These are phyloP conservation scores for Oreochromis spilurus DNA, from an alignment of 2,113 vertebrate genomes.

Conservation along the genomic window DNA sequence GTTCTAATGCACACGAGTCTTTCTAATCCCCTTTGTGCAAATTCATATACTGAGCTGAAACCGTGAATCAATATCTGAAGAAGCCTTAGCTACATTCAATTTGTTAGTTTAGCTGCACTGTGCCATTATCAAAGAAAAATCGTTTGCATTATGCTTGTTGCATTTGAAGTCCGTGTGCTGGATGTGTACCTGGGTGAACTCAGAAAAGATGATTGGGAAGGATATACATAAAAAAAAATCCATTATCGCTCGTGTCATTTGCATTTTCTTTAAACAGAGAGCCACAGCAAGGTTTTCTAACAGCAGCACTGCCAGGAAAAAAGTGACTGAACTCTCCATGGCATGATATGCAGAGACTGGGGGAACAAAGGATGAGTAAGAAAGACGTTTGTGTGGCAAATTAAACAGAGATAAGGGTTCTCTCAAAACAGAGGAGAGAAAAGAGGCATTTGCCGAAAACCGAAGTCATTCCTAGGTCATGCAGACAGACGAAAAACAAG, in stretches of 20 bases:
- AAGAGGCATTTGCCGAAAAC: neutral
- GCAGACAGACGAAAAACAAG: neutral
- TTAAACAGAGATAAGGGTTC: conserved; percentile 29
- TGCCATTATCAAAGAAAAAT: neutral
- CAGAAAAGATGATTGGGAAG: neutral
- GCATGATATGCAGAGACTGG: neutral
- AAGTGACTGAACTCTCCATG: neutral
- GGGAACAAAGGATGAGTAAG: neutral
- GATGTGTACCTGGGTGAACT: neutral
- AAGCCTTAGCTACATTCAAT: neutral
- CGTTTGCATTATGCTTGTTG: neutral
- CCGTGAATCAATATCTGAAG: neutral
- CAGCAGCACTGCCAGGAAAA: neutral
- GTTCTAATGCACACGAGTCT: neutral
- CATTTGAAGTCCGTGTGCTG: neutral
- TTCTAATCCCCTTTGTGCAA: neutral
- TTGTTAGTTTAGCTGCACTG: neutral
- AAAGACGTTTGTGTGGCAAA: conserved; percentile 18
- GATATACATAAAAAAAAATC: neutral
- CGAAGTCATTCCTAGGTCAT: neutral
- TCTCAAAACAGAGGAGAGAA: neutral
- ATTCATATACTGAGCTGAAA: conserved; percentile 21
- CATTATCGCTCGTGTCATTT: neutral
- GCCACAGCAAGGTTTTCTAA: neutral
- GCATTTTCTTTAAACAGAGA: conserved; percentile 7